Percentiles rank a stretch among this genome's conserved stretches.
Evolutionary conservation across 2,113 vertebrate genomes (phyloP).

Genomic region (Lepisosteus oculatus): DNA sequence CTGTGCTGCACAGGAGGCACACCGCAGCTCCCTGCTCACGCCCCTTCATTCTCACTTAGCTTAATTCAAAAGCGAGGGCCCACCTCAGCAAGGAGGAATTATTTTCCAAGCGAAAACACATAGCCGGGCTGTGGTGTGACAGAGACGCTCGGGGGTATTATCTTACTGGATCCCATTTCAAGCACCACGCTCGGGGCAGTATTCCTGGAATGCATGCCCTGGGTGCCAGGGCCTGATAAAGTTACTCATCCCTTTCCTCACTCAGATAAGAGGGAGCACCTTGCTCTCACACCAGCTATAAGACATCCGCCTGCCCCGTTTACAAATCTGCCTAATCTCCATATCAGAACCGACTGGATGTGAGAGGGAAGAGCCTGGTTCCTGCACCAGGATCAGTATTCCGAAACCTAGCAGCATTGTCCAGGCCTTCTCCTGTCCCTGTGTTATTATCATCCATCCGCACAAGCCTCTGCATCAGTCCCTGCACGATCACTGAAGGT

Average conservation of each 20-base stretch:
- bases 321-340: not conserved
- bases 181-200: constrained; percentile 7
- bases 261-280: constrained; percentile 5
- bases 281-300: not conserved
- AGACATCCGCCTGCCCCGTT: not conserved
- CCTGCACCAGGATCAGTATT: not conserved
- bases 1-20: too few relatives aligned
- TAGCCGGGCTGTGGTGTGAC: constrained; percentile 1
- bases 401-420: not conserved
- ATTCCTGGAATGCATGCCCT: constrained; percentile 12
- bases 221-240: not conserved
- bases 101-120: too few relatives aligned
- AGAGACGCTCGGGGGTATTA: not conserved
- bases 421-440: not conserved
- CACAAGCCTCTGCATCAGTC: too few relatives aligned
- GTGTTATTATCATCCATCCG: too few relatives aligned
- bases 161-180: not conserved
- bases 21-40: not conserved
- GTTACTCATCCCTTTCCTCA: constrained; percentile 8
- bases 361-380: not conserved
- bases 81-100: not conserved
- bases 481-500: too few relatives aligned
- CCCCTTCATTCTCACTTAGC: not conserved
- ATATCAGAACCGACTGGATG: too few relatives aligned
- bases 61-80: not conserved